Percentiles rank a stretch among this genome's conserved stretches.
phyloP scores from a whole-genome alignment of 2,888 invertebrate species.

The Netelia inedita region DNA sequence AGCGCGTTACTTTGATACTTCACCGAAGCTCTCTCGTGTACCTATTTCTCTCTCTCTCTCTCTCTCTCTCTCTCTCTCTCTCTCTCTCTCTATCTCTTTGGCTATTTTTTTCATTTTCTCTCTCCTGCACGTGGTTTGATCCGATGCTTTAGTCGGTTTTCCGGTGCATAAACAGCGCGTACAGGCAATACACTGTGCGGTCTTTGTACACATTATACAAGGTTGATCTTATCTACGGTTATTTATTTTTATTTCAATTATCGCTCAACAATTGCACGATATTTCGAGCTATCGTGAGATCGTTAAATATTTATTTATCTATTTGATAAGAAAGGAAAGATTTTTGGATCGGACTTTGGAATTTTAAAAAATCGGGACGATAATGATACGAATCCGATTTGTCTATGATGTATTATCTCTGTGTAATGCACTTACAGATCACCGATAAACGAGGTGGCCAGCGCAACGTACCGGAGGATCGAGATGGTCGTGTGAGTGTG shows the following conservation, averaged over 20 bases:
- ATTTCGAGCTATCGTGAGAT: neutral
- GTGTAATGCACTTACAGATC: too few species aligned
- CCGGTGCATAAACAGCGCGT: too few species aligned
- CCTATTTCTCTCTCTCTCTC: slow-evolving; percentile 5
- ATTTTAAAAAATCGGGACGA: too few species aligned
- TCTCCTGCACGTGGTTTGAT: slow-evolving; percentile 23
- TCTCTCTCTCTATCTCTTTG: slow-evolving; percentile 1
- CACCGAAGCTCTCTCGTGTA: slow-evolving; percentile 25
- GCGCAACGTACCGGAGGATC: neutral
- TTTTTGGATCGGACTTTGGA: too few species aligned
- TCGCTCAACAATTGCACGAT: neutral
- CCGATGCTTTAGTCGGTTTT: slow-evolving; percentile 1
- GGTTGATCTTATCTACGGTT: neutral
- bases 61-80: slow-evolving; percentile 1
- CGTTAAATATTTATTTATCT: neutral
- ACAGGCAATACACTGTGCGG: too few species aligned
- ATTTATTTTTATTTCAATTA: neutral
- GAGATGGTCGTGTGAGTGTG: neutral
- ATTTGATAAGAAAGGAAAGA: too few species aligned
- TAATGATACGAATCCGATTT: too few species aligned
- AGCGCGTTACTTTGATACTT: slow-evolving; percentile 52
- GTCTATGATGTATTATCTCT: too few species aligned
- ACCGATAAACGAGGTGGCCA: too few species aligned
- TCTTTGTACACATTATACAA: neutral
- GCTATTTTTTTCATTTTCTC: neutral